phyloP scores from a whole-genome alignment of 2,797 vertebrate genomes.

The Crenichthys baileyi region DNA sequence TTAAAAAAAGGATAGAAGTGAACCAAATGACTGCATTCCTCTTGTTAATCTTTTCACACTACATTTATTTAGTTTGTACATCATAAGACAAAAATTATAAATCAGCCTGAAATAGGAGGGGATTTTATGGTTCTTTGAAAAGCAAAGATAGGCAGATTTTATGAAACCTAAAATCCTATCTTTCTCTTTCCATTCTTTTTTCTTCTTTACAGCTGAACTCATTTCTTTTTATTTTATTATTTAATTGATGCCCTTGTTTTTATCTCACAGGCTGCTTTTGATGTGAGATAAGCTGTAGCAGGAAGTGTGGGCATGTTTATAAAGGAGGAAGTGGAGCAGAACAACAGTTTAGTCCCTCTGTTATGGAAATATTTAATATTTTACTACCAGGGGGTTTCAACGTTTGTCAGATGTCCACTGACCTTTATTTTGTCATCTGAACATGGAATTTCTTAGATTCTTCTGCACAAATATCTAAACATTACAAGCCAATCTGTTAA shows the following conservation, averaged over 20 bases:
- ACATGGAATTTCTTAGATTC: neutral
- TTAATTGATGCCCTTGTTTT: neutral
- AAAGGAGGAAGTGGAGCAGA: slow-evolving; percentile 26
- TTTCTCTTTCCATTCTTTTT: neutral
- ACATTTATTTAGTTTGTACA: neutral
- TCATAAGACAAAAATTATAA: neutral
- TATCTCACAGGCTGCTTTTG: slow-evolving; percentile 1
- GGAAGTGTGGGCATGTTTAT: slow-evolving; percentile 36
- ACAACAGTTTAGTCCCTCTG: slow-evolving; percentile 1
- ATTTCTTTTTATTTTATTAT: neutral
- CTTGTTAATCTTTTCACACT: neutral
- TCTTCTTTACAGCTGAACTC: neutral
- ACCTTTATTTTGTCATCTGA: neutral
- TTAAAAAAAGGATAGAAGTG: neutral
- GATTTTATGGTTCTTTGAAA: neutral
- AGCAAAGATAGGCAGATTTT: neutral
- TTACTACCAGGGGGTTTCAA: neutral
- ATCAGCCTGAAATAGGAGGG: neutral
- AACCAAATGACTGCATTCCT: neutral
- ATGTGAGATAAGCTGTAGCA: slow-evolving; percentile 26
- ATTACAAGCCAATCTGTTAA: neutral
- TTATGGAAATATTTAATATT: neutral
- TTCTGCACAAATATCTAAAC: too few species aligned
- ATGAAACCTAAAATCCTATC: neutral
- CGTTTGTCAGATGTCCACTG: neutral